Percentiles rank a stretch among this genome's conserved stretches.
phyloP scores from a whole-genome alignment of 2,113 vertebrate genomes.

The Cebus imitator region DNA sequence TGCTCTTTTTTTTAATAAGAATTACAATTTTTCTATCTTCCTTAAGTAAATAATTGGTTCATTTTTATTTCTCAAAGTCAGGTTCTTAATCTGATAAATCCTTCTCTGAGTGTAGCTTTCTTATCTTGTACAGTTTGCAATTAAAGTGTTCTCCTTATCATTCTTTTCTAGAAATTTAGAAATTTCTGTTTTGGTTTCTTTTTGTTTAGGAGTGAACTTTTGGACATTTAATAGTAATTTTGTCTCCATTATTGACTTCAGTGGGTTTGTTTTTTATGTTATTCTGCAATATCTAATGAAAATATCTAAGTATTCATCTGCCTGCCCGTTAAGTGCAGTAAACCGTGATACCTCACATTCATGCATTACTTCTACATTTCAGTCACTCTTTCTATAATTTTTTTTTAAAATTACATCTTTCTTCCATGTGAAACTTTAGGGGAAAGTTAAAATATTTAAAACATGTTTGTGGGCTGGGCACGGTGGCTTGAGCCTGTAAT shows the following conservation, averaged over 20 bases:
- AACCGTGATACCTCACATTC: background rate
- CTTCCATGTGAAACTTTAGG: background rate
- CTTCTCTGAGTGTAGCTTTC: background rate
- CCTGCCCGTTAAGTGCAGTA: background rate
- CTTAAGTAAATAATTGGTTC: background rate
- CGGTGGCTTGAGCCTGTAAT: too few species aligned
- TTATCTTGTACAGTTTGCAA: background rate
- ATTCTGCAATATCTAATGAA: background rate
- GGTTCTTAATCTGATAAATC: background rate
- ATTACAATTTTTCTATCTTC: slow-evolving; percentile 5
- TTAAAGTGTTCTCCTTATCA: background rate
- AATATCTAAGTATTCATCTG: background rate
- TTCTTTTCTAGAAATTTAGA: slow-evolving; percentile 3
- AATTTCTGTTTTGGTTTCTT: background rate
- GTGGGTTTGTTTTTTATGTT: background rate
- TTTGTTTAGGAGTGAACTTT: background rate
- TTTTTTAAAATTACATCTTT: background rate
- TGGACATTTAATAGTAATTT: background rate
- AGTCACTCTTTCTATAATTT: background rate
- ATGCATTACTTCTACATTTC: background rate
- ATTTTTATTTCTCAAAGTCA: slow-evolving; percentile 4
- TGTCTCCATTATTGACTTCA: background rate
- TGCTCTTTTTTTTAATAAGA: slow-evolving; percentile 7
- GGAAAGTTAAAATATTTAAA: background rate
- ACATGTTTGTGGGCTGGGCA: background rate